Conservation (phyloP, 2,888 invertebrate genomes). For the Chrysopilus asiliformis region DNA sequence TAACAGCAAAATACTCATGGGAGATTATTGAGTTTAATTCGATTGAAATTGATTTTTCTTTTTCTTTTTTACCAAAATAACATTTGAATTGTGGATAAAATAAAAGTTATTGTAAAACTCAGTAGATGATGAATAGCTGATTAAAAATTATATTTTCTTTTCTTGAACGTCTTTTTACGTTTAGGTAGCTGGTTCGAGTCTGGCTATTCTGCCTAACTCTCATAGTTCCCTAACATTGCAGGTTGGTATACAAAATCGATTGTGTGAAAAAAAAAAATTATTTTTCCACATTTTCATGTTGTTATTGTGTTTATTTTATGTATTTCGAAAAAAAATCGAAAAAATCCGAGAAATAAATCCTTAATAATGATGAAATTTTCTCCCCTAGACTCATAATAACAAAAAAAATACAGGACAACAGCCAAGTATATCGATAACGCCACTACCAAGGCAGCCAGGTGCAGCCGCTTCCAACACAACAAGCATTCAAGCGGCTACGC, state of each 20-base stretch:
- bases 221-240: constrained; percentile 20
- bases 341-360: no score
- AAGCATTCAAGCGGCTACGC: constrained; percentile 62
- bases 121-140: no score
- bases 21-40: no score
- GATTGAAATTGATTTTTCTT: no score
- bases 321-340: no score
- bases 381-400: background rate
- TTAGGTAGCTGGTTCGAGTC: constrained; percentile 21
- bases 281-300: background rate
- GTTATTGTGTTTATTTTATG: constrained; percentile 1
- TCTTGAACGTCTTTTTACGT: constrained; percentile 8
- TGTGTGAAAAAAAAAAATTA: constrained; percentile 1
- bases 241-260: constrained; percentile 18
- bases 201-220: constrained; percentile 21
- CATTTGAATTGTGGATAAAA: no score
- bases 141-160: no score
- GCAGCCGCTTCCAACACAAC: constrained; percentile 26
- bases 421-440: constrained; percentile 83
- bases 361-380: background rate
- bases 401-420: constrained; percentile 32
- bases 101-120: no score
- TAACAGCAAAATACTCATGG: no score
- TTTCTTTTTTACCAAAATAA: no score
- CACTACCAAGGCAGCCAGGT: constrained; percentile 55